Evolutionary conservation across 2,888 invertebrate genomes (phyloP), one percentile per base, ranked within the genome.

Genomic region (Thecocarcelia acutangulata): DNA sequence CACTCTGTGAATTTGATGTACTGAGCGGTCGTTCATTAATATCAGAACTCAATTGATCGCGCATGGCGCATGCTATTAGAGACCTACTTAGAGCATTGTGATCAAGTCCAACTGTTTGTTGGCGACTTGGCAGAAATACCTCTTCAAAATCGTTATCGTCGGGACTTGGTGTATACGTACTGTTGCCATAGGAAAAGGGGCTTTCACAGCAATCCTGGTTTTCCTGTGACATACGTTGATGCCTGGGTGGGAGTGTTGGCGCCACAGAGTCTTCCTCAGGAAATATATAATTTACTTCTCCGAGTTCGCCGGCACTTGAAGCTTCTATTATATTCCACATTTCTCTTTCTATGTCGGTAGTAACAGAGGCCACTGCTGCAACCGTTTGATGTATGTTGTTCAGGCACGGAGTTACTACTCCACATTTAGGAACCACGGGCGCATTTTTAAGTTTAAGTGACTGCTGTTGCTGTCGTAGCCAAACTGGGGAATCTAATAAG

Each of bases 401-500:
- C 19, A 90, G 84, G 44, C 88, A 89, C 2, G 88, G 88, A 8
- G 85, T 83, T 44, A 88, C 87, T 42, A 87, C 85, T 3, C 87
- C 87, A 54, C 88, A 87, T 74, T 87, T 88, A 24, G 87, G 85
- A 42, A 86, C 58, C 37, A 87, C 81, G 64, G 88, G 88, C 0
- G 86, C 83, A 75, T 83, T 87, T 84, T 89, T 89, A 0, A 88
- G 80, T 84, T 89, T 89, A 0, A 88, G 80, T 11, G 87, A 86
- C 15, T 86, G 85, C 75, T 89, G 88, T 80, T 90, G 90, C 77
- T 90, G 93, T 0, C 93, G 91, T 59, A 93, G 86, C 93, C 93
- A 93, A 19, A 93, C 91, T 0, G 93, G 93, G 3, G 93, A 93
- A 86, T 93, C 92, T 83, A 44, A 11, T 8, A n/a, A 12, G 2